These are phyloP conservation scores for Danio aesculapii DNA, from an alignment of 2,797 vertebrate species.

Conservation along the genomic window DNA sequence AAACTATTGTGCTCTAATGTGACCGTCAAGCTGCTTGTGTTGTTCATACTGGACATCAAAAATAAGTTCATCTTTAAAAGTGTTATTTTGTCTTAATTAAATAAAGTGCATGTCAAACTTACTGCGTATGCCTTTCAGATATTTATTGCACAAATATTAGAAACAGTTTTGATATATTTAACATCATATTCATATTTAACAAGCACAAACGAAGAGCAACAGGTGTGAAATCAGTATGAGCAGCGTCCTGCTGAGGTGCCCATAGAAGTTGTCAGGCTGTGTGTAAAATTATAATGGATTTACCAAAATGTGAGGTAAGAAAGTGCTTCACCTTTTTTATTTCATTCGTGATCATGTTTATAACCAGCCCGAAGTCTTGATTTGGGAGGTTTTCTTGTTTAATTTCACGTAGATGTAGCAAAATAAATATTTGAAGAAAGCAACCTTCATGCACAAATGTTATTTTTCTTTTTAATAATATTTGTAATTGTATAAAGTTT, in stretches of 20 bases:
- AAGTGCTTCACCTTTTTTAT: background rate
- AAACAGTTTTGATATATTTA: no score
- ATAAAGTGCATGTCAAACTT: constrained; percentile 59
- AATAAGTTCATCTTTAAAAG: constrained; percentile 42
- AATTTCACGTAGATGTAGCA: background rate
- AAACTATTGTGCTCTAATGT: constrained; percentile 21
- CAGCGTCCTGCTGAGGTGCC: background rate
- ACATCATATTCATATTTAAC: background rate
- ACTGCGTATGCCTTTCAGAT: background rate
- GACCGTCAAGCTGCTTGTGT: constrained; percentile 32
- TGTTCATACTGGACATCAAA: constrained; percentile 44
- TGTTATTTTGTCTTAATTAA: constrained; percentile 49
- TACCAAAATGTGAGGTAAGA: background rate
- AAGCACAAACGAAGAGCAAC: background rate
- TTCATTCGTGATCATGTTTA: background rate
- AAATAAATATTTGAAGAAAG: background rate
- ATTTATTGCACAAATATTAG: background rate
- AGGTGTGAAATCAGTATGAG: background rate
- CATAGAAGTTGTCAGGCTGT: background rate
- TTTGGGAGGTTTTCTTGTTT: background rate
- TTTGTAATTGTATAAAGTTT: no score
- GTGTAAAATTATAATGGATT: background rate
- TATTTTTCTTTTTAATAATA: no score
- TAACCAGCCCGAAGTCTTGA: no score
- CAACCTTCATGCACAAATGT: no score